phyloP scores from a whole-genome alignment of 2,888 invertebrate species.

The Petrolisthes cinctipes region DNA sequence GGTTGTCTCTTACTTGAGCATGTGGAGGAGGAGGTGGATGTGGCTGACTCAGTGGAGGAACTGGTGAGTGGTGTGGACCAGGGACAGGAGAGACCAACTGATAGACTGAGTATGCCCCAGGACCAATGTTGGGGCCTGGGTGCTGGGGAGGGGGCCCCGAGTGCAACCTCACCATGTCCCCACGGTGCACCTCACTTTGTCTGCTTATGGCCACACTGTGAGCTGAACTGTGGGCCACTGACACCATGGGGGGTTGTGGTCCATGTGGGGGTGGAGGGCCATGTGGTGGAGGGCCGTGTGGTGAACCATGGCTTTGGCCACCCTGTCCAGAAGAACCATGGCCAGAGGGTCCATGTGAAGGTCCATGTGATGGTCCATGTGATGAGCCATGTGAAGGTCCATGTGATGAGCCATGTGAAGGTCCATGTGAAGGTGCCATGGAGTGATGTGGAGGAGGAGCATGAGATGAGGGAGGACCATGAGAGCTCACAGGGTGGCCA shows the following conservation, averaged over 20 bases:
- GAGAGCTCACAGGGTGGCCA: conserved; percentile 45
- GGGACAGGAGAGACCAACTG: conserved; percentile 67
- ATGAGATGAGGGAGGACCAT: conserved; percentile 50
- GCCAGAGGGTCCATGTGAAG: conserved; percentile 24
- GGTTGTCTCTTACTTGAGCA: conserved; percentile 55
- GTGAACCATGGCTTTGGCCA: conserved; percentile 26
- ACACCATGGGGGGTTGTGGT: conserved; percentile 51
- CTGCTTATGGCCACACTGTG: conserved; percentile 58
- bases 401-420: conserved; percentile 32
- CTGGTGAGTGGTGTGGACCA: conserved; percentile 59
- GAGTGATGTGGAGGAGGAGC: conserved; percentile 47
- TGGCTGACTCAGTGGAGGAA: conserved; percentile 52
- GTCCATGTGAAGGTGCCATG: conserved; percentile 52
- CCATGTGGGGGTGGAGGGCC: conserved; percentile 38
- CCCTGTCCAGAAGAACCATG: not conserved
- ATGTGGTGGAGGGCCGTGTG: conserved; percentile 32
- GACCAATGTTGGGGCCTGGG: conserved; percentile 67
- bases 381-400: conserved; percentile 44
- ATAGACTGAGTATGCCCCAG: conserved; percentile 65
- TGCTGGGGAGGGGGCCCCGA: conserved; percentile 36
- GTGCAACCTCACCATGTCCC: conserved; percentile 52
- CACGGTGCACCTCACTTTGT: conserved; percentile 49
- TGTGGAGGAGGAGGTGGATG: conserved; percentile 58
- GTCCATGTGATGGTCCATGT: conserved; percentile 31
- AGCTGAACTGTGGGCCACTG: conserved; percentile 51